Percentiles rank a stretch among this genome's conserved stretches.
These are phyloP conservation scores for Oreochromis aureus DNA, from an alignment of 2,113 vertebrate genomes.

Conservation along the genomic window DNA sequence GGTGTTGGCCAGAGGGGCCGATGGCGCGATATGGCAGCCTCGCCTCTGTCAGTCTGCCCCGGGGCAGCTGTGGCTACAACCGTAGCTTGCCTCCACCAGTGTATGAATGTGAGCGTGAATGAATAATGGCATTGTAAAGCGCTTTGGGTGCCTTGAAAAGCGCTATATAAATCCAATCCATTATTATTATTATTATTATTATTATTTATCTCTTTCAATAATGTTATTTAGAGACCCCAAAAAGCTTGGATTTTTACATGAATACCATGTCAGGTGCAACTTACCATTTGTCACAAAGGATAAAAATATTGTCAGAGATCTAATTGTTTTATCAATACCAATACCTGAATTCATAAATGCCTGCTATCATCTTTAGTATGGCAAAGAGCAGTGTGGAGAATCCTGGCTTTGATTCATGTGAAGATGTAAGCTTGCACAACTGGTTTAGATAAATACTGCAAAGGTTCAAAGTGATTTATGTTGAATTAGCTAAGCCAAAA, in stretches of 20 bases:
- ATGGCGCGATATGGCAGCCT: too few species aligned
- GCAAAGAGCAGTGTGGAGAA: background rate
- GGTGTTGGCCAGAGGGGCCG: too few species aligned
- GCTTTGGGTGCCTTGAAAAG: too few species aligned
- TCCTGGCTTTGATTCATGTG: background rate
- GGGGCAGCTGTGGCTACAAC: too few species aligned
- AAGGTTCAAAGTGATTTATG: background rate
- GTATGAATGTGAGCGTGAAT: too few species aligned
- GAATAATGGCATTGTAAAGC: too few species aligned
- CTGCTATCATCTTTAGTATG: background rate
- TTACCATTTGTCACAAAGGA: background rate
- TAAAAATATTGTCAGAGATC: background rate
- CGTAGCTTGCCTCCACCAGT: too few species aligned
- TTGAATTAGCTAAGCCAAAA: background rate
- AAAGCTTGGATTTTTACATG: background rate
- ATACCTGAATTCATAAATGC: background rate
- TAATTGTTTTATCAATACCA: background rate
- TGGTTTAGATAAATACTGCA: background rate
- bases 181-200: too few species aligned
- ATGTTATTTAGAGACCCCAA: background rate
- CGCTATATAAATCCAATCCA: too few species aligned
- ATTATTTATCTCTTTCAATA: background rate
- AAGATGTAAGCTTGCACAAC: background rate
- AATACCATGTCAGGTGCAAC: background rate
- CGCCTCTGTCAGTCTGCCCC: too few species aligned